phyloP scores from a whole-genome alignment of 2,888 invertebrate genomes.

The Oegoconia quadripuncta region DNA sequence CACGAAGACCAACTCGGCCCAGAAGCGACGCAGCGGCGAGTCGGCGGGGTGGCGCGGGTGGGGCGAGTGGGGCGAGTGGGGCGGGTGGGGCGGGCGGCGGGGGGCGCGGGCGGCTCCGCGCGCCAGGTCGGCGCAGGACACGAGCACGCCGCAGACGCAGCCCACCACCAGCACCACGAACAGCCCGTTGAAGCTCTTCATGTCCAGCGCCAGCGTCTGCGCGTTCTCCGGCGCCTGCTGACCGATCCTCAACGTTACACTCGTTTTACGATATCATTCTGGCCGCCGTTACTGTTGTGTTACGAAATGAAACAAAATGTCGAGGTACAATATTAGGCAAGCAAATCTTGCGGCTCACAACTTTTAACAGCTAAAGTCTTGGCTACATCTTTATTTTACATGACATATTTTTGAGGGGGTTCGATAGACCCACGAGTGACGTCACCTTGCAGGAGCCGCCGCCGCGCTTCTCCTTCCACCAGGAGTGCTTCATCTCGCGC shows the following conservation, averaged over 20 bases:
- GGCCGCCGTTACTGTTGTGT: too few species aligned
- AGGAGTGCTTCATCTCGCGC: constrained; percentile 87
- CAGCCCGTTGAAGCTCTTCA: constrained; percentile 89
- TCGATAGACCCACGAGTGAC: too few species aligned
- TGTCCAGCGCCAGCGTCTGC: constrained; percentile 70
- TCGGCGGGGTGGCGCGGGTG: constrained; percentile 12
- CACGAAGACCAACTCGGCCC: constrained; percentile 61
- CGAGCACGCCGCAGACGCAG: constrained; percentile 80
- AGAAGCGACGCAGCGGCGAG: constrained; percentile 42
- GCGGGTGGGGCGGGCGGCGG: constrained; percentile 21
- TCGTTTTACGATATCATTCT: too few species aligned
- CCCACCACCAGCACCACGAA: constrained; percentile 87
- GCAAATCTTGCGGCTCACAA: too few species aligned
- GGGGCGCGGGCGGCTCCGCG: constrained; percentile 43
- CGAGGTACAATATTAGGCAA: too few species aligned
- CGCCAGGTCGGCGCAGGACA: constrained; percentile 82
- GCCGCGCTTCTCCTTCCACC: constrained; percentile 93
- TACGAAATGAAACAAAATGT: too few species aligned
- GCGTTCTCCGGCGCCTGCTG: constrained; percentile 44
- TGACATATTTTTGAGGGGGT: too few species aligned
- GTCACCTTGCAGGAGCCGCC: constrained; percentile 84
- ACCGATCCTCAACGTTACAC: too few species aligned
- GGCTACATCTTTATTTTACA: too few species aligned
- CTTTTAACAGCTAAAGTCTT: too few species aligned
- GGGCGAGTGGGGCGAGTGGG: too few species aligned